phyloP scores from a whole-genome alignment of 2,888 invertebrate species.

The Tridacna crocea region DNA sequence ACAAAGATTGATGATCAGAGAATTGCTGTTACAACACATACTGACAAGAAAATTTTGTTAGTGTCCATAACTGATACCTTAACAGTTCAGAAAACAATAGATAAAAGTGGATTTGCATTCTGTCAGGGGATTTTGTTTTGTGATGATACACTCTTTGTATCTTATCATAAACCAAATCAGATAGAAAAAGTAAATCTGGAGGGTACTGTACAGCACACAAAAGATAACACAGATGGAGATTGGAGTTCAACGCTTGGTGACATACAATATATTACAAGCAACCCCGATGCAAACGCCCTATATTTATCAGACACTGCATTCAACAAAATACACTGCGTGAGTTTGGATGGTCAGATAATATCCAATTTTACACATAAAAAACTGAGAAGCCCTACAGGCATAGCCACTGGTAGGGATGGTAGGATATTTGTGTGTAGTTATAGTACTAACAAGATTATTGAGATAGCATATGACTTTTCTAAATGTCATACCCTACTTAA shows the following conservation, averaged over 20 bases:
- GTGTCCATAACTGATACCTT: neutral
- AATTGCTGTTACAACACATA: neutral
- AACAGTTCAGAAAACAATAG: neutral
- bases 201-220: neutral
- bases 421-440: constrained; percentile 10
- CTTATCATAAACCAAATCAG: neutral
- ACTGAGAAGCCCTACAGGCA: neutral
- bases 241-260: neutral
- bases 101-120: neutral
- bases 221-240: neutral
- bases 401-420: constrained; percentile 1
- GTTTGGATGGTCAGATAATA: neutral
- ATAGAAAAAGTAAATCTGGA: neutral
- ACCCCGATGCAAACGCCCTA: neutral
- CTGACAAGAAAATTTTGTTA: neutral
- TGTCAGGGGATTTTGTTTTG: neutral
- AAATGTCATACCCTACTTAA: neutral
- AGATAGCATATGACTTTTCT: neutral
- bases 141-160: neutral
- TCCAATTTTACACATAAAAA: neutral
- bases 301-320: neutral
- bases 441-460: neutral
- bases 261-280: neutral
- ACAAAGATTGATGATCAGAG: neutral
- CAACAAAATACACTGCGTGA: neutral